Percentiles rank a stretch among this genome's conserved stretches.
Evolutionary conservation across 2,797 vertebrate species (phyloP).

Genomic region (Trachops cirrhosus): DNA sequence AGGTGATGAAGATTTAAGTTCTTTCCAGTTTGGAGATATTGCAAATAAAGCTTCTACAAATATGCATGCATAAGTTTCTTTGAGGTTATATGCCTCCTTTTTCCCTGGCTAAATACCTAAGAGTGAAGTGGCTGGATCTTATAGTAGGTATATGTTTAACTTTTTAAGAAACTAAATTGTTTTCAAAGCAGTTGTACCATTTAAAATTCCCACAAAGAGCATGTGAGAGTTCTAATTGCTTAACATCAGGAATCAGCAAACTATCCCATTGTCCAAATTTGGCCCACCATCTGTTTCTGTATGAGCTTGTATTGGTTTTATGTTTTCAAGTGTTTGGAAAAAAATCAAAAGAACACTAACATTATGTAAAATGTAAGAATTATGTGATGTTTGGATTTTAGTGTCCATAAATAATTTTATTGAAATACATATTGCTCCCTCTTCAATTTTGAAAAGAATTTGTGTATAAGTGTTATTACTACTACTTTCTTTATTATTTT

Average conservation of each 20-base stretch:
- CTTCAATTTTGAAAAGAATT: neutral
- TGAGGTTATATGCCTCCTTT: neutral
- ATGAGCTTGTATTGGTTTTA: neutral
- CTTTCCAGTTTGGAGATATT: neutral
- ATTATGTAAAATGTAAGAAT: neutral
- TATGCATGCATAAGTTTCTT: neutral
- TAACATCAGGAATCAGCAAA: neutral
- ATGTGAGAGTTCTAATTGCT: neutral
- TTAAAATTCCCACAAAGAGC: neutral
- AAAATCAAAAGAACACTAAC: neutral
- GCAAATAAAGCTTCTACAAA: neutral
- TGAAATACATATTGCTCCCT: neutral
- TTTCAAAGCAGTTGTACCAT: neutral
- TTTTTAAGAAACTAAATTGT: neutral
- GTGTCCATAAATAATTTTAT: neutral
- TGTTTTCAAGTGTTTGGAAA: neutral
- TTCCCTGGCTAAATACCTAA: neutral
- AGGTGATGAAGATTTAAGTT: neutral
- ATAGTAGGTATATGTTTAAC: neutral
- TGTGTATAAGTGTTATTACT: neutral
- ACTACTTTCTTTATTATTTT: neutral
- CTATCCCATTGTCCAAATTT: neutral
- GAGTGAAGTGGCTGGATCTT: neutral
- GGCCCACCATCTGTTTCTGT: neutral
- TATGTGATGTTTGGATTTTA: neutral